Evolutionary conservation across 2,888 invertebrate species (phyloP).

Genomic region (Hymenopus coronatus): DNA sequence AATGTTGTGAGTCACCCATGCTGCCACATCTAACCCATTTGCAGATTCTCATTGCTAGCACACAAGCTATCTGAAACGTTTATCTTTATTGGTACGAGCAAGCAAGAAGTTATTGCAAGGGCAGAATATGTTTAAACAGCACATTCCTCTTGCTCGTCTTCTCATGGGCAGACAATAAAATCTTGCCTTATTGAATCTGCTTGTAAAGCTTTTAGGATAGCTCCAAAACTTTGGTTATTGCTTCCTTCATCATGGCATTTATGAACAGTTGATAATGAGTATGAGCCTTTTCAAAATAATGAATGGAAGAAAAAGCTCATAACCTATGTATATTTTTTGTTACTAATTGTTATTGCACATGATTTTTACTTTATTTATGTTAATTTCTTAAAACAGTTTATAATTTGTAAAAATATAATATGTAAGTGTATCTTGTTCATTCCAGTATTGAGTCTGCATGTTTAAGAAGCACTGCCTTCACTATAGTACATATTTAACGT

Average conservation of each 20-base stretch:
- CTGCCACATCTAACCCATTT: too few relatives aligned
- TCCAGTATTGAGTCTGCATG: not conserved
- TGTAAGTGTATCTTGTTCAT: not conserved
- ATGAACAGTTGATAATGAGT: not conserved
- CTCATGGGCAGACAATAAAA: too few relatives aligned
- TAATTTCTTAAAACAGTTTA: constrained; percentile 1
- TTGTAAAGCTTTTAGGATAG: not conserved
- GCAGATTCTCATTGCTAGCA: too few relatives aligned
- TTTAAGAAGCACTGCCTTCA: not conserved
- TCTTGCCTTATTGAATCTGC: not conserved
- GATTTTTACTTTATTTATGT: not conserved
- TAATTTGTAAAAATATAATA: not conserved
- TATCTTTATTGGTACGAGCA: too few relatives aligned
- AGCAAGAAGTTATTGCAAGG: too few relatives aligned
- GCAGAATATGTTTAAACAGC: too few relatives aligned
- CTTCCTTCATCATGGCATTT: not conserved
- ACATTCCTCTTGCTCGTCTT: too few relatives aligned
- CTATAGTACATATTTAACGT: not conserved
- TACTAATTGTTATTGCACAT: not conserved
- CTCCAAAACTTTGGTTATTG: not conserved
- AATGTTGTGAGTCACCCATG: too few relatives aligned
- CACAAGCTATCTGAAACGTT: too few relatives aligned
- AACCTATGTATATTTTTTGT: not conserved
- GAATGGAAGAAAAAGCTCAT: not conserved
- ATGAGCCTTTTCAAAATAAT: not conserved